Percentiles rank a stretch among this genome's conserved stretches.
Conservation (phyloP, 2,113 vertebrate species). For the Pyxicephalus adspersus region DNA sequence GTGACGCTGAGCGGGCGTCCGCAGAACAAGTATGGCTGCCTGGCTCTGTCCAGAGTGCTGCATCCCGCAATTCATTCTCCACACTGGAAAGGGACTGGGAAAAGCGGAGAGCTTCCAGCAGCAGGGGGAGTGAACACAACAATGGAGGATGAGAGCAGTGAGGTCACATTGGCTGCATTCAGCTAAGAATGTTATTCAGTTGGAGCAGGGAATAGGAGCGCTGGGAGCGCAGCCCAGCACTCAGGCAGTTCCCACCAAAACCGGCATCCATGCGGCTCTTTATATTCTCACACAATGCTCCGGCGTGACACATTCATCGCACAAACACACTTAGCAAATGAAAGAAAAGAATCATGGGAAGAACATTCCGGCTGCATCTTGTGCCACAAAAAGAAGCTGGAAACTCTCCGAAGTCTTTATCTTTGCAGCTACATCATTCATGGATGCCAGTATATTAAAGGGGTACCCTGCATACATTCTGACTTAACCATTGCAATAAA, state of each 20-base stretch:
- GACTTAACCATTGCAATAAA: too few species aligned
- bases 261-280: not conserved
- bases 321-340: not conserved
- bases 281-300: not conserved
- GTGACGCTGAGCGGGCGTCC: too few species aligned
- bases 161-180: conserved; percentile 4
- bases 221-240: not conserved
- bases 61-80: conserved; percentile 8
- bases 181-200: not conserved
- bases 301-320: not conserved
- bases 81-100: conserved; percentile 5
- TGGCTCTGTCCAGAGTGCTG: conserved; percentile 43
- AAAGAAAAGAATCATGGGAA: not conserved
- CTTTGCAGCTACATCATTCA: too few species aligned
- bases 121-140: not conserved
- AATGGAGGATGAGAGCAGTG: conserved; percentile 1
- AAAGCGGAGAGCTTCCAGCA: not conserved
- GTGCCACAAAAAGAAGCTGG: too few species aligned
- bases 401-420: too few species aligned
- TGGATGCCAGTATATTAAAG: too few species aligned
- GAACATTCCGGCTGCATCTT: not conserved
- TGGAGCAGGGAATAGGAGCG: not conserved
- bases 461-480: too few species aligned
- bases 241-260: conserved; percentile 13
- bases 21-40: not conserved